Conservation (phyloP, 1,140 invertebrate species). For the Drosophila navojoa region DNA sequence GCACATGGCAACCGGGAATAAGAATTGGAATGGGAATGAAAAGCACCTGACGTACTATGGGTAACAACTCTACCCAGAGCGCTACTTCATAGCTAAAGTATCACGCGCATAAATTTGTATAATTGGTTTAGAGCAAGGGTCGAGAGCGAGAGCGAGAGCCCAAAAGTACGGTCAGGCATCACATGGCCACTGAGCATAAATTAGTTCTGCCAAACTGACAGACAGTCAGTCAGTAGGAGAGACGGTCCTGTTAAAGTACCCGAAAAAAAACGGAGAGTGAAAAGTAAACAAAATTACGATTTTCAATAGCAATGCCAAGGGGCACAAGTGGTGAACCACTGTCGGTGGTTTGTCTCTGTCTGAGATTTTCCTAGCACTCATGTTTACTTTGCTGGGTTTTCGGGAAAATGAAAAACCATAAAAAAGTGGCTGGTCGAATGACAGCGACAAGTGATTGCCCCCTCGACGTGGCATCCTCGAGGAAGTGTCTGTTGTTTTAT, state of each 20-base stretch:
- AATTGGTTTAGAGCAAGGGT: slow-evolving; percentile 12
- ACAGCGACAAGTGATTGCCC: slow-evolving; percentile 71
- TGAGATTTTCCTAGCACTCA: slow-evolving; percentile 57
- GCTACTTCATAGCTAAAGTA: neutral
- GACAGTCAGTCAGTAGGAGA: neutral
- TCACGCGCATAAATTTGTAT: slow-evolving; percentile 25
- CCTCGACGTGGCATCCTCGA: slow-evolving; percentile 21
- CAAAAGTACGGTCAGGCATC: neutral
- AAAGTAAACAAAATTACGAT: slow-evolving; percentile 22
- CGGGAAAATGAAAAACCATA: slow-evolving; percentile 68
- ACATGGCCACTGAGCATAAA: slow-evolving; percentile 46
- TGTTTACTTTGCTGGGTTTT: slow-evolving; percentile 32
- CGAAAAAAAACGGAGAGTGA: slow-evolving; percentile 16
- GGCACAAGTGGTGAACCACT: slow-evolving; percentile 33
- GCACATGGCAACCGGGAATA: slow-evolving; percentile 42
- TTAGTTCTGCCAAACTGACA: slow-evolving; percentile 23
- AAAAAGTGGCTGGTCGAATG: slow-evolving; percentile 56
- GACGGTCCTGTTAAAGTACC: slow-evolving; percentile 48
- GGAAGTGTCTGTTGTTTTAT: slow-evolving; percentile 42
- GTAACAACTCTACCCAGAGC: neutral
- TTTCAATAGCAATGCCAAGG: slow-evolving; percentile 30
- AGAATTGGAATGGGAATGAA: neutral
- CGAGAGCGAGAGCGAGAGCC: neutral
- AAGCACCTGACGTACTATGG: slow-evolving; percentile 19
- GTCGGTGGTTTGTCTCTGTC: slow-evolving; percentile 6